Percentiles rank a stretch among this genome's conserved stretches.
These are phyloP conservation scores for Archocentrus centrarchus DNA, from an alignment of 2,113 vertebrate species.

Conservation along the genomic window DNA sequence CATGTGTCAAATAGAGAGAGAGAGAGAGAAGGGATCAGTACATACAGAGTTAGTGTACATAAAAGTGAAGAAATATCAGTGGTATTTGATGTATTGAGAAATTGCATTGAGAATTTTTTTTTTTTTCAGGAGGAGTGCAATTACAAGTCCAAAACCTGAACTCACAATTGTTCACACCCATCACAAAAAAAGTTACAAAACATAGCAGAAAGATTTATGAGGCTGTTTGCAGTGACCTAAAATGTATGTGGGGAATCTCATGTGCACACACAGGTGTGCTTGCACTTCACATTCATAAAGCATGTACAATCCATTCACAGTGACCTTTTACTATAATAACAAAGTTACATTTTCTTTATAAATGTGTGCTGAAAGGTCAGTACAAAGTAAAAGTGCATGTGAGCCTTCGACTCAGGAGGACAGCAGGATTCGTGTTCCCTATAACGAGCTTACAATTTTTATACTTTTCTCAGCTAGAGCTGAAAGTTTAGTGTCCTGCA, in stretches of 20 bases:
- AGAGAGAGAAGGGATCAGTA: conserved; percentile 12
- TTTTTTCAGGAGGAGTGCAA: conserved; percentile 24
- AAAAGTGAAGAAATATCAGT: neutral
- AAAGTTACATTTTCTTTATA: conserved; percentile 41
- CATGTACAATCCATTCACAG: conserved; percentile 29
- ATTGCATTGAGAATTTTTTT: conserved; percentile 43
- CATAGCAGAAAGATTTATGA: conserved; percentile 25
- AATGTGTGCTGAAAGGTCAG: conserved; percentile 52
- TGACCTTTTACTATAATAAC: conserved; percentile 61
- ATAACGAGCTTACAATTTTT: conserved; percentile 26
- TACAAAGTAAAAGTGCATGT: conserved; percentile 34
- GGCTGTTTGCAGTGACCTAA: neutral
- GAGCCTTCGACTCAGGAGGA: conserved; percentile 14
- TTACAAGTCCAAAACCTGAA: conserved; percentile 15
- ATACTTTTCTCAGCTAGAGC: conserved; percentile 7
- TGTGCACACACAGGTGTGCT: neutral
- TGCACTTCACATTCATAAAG: conserved; percentile 3
- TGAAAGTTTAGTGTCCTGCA: conserved; percentile 42
- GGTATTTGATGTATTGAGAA: conserved; percentile 32
- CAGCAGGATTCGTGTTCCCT: conserved; percentile 33
- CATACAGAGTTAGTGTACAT: conserved; percentile 3
- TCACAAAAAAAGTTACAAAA: conserved; percentile 13
- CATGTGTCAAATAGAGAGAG: conserved; percentile 31
- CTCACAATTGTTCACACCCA: neutral
- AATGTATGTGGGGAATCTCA: neutral